These are phyloP conservation scores for Mirounga angustirostris DNA, from an alignment of 2,113 vertebrate genomes.

Conservation along the genomic window DNA sequence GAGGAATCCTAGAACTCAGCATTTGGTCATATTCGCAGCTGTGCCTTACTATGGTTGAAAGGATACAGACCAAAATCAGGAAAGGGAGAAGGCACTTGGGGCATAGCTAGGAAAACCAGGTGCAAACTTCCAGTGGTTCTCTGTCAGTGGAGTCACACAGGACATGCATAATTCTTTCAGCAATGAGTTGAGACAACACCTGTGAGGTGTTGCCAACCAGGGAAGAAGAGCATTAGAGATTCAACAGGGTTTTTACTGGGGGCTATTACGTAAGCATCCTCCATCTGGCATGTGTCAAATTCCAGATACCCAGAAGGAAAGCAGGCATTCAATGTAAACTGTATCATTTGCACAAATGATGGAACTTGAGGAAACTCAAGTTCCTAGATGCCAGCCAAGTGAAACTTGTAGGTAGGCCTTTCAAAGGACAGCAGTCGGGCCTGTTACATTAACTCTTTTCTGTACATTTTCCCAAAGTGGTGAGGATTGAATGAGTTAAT, in stretches of 20 bases:
- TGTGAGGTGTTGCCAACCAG: not conserved
- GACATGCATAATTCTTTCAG: not conserved
- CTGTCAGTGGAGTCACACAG: not conserved
- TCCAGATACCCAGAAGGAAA: not conserved
- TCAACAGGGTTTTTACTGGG: not conserved
- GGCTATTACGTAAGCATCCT: not conserved
- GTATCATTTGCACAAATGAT: not conserved
- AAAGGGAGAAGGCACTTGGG: not conserved
- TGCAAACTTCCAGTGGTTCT: not conserved
- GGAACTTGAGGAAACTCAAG: not conserved
- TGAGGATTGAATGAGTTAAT: not conserved
- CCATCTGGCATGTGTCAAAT: not conserved
- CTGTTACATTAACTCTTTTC: not conserved
- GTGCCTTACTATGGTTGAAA: not conserved
- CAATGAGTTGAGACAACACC: not conserved
- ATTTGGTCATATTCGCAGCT: not conserved
- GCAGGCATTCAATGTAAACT: not conserved
- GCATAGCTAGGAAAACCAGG: not conserved
- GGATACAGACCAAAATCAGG: not conserved
- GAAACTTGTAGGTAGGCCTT: not conserved
- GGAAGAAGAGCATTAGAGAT: not conserved
- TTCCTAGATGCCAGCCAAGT: not conserved
- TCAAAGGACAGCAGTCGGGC: not conserved
- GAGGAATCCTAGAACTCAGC: not conserved
- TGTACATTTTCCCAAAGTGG: not conserved